A percentile compares a stretch with the other conserved stretches of the same genome.
Evolutionary conservation across 2,113 vertebrate genomes (phyloP).

Genomic region (rabbit (Oryctolagus cuniculus)): mOryCun1.1 NC_091439.1:17925501-17926000

Average conservation of each 20-base stretch:
- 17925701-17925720: not conserved
- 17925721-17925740: not conserved
- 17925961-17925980: no score
- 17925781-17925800: not conserved
- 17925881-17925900: not conserved
- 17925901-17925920: no score
- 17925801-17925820: constrained; percentile 29
- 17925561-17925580: no score
- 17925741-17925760: constrained; percentile 15
- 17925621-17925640: not conserved
- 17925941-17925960: no score
- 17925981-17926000: no score
- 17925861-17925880: constrained; percentile 2
- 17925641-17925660: not conserved
- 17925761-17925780: not conserved
- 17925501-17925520: no score
- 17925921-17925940: no score
- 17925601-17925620: no score
- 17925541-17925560: no score
- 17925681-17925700: not conserved
- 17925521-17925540: no score
- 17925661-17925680: no score
- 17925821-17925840: not conserved
- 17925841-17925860: constrained; percentile 17
- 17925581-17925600: no score